A percentile compares a stretch with the other conserved stretches of the same genome.
phyloP scores from a whole-genome alignment of 2,113 vertebrate genomes.

The Xenotilapia caudafasciata region DNA sequence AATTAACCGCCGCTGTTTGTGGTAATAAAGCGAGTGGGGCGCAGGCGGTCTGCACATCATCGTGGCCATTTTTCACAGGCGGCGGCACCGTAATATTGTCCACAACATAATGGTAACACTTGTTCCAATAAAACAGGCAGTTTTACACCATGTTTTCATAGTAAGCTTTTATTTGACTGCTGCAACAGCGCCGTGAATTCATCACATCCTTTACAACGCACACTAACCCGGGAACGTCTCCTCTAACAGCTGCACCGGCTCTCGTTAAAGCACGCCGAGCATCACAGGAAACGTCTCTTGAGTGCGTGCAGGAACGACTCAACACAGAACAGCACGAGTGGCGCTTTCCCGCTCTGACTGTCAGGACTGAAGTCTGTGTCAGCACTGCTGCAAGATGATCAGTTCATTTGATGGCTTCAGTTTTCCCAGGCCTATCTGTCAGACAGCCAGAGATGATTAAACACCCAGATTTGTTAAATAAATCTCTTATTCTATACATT shows the following conservation, averaged over 20 bases:
- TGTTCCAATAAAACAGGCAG: constrained; percentile 48
- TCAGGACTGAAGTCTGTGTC: neutral
- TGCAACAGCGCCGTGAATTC: constrained; percentile 46
- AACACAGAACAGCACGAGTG: neutral
- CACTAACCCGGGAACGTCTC: constrained; percentile 12
- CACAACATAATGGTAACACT: constrained; percentile 42
- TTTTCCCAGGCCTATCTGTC: neutral
- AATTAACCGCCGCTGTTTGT: constrained; percentile 14
- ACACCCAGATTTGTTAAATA: neutral
- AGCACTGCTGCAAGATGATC: neutral
- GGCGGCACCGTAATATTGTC: neutral
- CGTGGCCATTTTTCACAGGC: constrained; percentile 10
- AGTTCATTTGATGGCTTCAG: neutral
- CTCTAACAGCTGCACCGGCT: constrained; percentile 26
- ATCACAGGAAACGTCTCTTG: neutral
- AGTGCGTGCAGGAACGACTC: neutral
- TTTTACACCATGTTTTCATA: constrained; percentile 63
- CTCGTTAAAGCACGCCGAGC: constrained; percentile 4
- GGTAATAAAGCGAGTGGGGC: constrained; percentile 3
- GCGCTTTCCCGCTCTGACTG: too few relatives aligned
- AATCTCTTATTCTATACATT: neutral
- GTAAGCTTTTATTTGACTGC: constrained; percentile 58
- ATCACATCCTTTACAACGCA: constrained; percentile 42
- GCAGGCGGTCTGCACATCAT: constrained; percentile 17
- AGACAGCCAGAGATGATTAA: neutral